Base-by-base conservation (phyloP, 2,797 vertebrate species). In the Anomalospiza imberbis region DNA sequence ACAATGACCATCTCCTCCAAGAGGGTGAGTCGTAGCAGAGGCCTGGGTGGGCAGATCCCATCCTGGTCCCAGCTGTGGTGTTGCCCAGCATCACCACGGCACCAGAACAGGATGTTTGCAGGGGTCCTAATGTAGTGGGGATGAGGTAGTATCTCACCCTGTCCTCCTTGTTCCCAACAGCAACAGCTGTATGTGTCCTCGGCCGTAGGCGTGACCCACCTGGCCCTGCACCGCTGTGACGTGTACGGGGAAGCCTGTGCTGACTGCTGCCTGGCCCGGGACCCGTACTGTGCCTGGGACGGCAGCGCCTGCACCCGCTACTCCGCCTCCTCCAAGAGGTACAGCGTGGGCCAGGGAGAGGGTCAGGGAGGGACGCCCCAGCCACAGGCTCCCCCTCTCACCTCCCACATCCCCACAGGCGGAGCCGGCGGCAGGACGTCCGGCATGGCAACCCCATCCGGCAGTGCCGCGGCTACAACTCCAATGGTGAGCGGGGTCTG, bases 1-100 rank as follows among this genome's bases (percentile, higher is more conserved):
- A 99, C 99, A 3, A 99, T 99, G 99, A 99, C 99, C 97, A 99
- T 99, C 95, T 99, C 99, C 87, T 99, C 99, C 40, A 99, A 99
- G 98, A 97, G 99, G 97, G 99, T 99, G 97, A 97, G 98, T 96
- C 45, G 17, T 2, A 2, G 47, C 20, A 17, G 29, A 17, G 51
- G 20, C 2, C 26, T 16, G 26, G 22, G 16, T 20, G 31, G 38
- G 48, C 13, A 74, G 73, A 44, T 53, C n/a, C 36, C 50, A 12
- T 12, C 22, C 7, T 0, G 0, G 18, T 5, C 28, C 21, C 8
- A 4, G 32, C n/a, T 1, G 2, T 0, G 5, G 25, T 62, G 22
- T n/a, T 45, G 47, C 50, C 58, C 2, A 2, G 14, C 0, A 0
- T 55, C 65, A 38, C 31, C 4, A 1, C 8, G 29, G 44, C 55